phyloP scores from a whole-genome alignment of 2,797 vertebrate genomes.

The Martes flavigula region DNA sequence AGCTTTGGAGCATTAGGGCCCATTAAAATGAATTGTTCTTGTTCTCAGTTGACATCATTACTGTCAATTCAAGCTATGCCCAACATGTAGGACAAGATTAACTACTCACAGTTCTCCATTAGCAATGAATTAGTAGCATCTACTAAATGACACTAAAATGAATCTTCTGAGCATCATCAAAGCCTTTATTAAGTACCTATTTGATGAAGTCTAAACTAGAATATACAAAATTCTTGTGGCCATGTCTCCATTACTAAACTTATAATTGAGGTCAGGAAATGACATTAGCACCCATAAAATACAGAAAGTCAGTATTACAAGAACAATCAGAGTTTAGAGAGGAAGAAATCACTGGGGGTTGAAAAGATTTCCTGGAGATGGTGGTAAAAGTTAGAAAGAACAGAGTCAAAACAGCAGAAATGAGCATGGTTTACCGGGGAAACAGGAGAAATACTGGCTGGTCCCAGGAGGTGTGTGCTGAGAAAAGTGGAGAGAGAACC shows the following conservation, averaged over 20 bases:
- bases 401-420: neutral
- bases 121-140: neutral
- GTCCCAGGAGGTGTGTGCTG: neutral
- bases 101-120: neutral
- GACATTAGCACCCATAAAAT: constrained; percentile 12
- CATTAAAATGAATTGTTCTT: neutral
- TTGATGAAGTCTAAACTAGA: neutral
- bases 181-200: neutral
- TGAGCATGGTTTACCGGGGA: neutral
- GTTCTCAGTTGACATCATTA: neutral
- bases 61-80: neutral
- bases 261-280: constrained; percentile 26
- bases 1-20: neutral
- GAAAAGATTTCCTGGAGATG: neutral
- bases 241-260: neutral
- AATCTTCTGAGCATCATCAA: neutral
- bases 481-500: neutral
- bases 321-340: neutral
- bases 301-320: neutral
- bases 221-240: neutral
- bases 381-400: neutral
- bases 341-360: neutral
- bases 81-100: neutral
- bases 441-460: neutral
- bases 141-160: neutral